These are phyloP conservation scores for Volucella inflata DNA, from an alignment of 2,888 invertebrate species.

Conservation along the genomic window DNA sequence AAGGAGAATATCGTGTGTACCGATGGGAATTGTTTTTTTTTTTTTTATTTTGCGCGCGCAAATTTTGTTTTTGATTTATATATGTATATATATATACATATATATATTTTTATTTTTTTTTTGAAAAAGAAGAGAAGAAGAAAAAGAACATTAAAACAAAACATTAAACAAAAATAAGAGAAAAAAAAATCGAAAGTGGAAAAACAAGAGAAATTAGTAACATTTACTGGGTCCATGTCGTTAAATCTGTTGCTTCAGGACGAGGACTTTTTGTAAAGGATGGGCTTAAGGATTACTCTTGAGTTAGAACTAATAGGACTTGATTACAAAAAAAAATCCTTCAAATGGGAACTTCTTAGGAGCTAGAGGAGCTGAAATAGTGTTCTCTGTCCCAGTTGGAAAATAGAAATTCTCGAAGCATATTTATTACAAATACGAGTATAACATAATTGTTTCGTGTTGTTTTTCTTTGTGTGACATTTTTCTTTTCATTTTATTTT, in stretches of 20 bases:
- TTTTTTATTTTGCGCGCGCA: constrained; percentile 46
- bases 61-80: constrained; percentile 51
- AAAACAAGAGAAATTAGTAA: constrained; percentile 71
- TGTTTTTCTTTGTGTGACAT: constrained; percentile 17
- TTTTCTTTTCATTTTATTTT: constrained; percentile 11
- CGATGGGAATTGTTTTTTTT: constrained; percentile 39
- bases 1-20: constrained; percentile 74
- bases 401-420: constrained; percentile 83
- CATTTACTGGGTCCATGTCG: constrained; percentile 43
- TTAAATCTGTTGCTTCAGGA: constrained; percentile 39
- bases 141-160: constrained; percentile 75
- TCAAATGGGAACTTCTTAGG: constrained; percentile 15
- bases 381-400: constrained; percentile 54
- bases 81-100: constrained; percentile 57
- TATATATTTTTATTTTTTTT: too few species aligned
- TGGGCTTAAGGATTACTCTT: background rate
- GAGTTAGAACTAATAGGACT: background rate
- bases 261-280: constrained; percentile 30
- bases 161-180: constrained; percentile 72
- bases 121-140: constrained; percentile 73
- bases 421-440: constrained; percentile 77
- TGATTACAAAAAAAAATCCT: background rate
- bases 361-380: constrained; percentile 33
- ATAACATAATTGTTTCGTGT: constrained; percentile 20
- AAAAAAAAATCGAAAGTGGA: constrained; percentile 46